These are phyloP conservation scores for Macrophya annulata DNA, from an alignment of 2,888 invertebrate genomes.

Conservation along the genomic window DNA sequence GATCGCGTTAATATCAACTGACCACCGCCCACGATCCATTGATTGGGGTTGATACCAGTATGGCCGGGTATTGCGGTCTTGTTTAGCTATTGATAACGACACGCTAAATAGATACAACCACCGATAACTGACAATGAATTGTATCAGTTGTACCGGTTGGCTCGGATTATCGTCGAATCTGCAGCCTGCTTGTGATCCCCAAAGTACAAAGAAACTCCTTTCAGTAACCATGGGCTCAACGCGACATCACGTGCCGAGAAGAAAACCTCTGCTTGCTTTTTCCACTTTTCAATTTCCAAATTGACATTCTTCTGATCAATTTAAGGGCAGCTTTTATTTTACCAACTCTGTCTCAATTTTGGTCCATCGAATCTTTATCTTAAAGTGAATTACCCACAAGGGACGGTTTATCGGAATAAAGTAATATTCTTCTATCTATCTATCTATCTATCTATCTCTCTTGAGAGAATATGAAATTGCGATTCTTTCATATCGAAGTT, in stretches of 20 bases:
- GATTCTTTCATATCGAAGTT: background rate
- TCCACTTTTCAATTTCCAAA: constrained; percentile 17
- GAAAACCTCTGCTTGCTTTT: too few species aligned
- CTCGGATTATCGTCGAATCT: background rate
- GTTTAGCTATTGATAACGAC: constrained; percentile 26
- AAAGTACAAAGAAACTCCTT: background rate
- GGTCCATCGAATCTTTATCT: background rate
- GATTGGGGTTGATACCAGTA: background rate
- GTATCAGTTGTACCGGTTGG: background rate
- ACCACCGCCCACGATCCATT: background rate
- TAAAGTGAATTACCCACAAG: background rate
- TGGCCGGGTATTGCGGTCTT: constrained; percentile 11
- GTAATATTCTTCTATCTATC: too few species aligned
- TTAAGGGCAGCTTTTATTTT: background rate
- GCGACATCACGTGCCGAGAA: constrained; percentile 10
- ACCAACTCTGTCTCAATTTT: background rate
- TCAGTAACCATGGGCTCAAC: background rate
- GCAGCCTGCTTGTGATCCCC: background rate
- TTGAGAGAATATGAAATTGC: background rate
- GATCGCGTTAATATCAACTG: constrained; percentile 11
- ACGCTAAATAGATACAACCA: constrained; percentile 41
- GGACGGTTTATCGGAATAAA: constrained; percentile 18
- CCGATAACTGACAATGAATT: constrained; percentile 33
- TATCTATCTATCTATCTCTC: background rate
- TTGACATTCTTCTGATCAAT: constrained; percentile 18